A percentile compares a stretch with the other conserved stretches of the same genome.
phyloP scores from a whole-genome alignment of 2,113 vertebrate genomes.

The Malurus alboscapulatus region DNA sequence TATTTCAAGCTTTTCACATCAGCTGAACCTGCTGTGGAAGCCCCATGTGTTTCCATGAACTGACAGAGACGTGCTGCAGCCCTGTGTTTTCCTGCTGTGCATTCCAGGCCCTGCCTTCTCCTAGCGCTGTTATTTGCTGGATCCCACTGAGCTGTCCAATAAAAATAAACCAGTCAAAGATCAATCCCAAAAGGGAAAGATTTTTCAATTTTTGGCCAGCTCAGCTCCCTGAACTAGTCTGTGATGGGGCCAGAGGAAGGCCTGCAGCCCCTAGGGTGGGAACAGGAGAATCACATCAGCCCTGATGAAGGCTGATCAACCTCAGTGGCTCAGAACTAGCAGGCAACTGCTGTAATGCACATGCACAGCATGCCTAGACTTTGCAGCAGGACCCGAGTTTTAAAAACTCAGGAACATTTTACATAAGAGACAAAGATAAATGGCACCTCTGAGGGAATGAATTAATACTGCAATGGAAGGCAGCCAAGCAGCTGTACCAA shows the following conservation, averaged over 20 bases:
- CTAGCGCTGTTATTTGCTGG: neutral
- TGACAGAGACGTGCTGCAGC: neutral
- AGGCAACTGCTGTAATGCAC: neutral
- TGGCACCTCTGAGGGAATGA: neutral
- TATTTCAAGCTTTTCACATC: neutral
- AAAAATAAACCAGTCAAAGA: neutral
- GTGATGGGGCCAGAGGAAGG: neutral
- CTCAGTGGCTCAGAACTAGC: neutral
- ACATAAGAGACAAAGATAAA: neutral
- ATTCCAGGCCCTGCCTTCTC: neutral
- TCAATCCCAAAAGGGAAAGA: neutral
- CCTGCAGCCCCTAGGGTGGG: neutral
- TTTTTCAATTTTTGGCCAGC: neutral
- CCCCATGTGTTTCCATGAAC: neutral
- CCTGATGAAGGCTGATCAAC: neutral
- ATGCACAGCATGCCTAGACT: no score
- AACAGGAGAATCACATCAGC: neutral
- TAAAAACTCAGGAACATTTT: neutral
- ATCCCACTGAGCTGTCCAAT: neutral
- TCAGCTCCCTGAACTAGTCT: neutral
- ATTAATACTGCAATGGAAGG: neutral
- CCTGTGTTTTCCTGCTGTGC: neutral
- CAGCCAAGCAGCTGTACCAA: neutral
- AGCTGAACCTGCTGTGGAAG: neutral
- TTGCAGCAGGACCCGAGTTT: neutral